Conservation (phyloP, 1,140 invertebrate genomes). For the Drosophila pachea region DNA sequence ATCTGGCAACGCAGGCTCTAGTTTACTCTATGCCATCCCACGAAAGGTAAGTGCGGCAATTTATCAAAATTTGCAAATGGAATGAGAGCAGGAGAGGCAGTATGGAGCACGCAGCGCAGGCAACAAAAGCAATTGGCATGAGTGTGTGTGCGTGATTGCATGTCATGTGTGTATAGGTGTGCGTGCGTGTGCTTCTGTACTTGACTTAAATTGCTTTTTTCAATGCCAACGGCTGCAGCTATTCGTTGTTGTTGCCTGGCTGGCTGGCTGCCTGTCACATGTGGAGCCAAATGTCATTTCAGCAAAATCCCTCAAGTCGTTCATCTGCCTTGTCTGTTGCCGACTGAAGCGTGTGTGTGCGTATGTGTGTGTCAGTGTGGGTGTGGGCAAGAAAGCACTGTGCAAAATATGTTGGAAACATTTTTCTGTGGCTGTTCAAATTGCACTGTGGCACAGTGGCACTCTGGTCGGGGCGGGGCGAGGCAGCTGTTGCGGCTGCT, state of each 20-base stretch:
- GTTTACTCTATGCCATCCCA: slow-evolving; percentile 24
- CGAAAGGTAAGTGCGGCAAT: slow-evolving; percentile 70
- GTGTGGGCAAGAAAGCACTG: slow-evolving; percentile 57
- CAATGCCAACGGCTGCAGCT: slow-evolving; percentile 66
- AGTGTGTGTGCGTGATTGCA: slow-evolving; percentile 55
- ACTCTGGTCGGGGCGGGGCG: slow-evolving; percentile 6
- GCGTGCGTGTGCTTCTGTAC: slow-evolving; percentile 37
- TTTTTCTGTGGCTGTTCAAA: slow-evolving; percentile 68
- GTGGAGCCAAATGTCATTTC: slow-evolving; percentile 78
- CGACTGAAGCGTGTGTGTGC: slow-evolving; percentile 9
- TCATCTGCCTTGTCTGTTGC: slow-evolving; percentile 56
- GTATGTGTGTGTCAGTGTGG: slow-evolving; percentile 11
- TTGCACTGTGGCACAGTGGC: slow-evolving; percentile 57
- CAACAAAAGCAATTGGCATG: slow-evolving; percentile 59
- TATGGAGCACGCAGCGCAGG: slow-evolving; percentile 8
- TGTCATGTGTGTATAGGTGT: slow-evolving; percentile 26
- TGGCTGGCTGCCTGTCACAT: slow-evolving; percentile 65
- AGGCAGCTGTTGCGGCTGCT: slow-evolving; percentile 18
- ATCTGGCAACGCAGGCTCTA: slow-evolving; percentile 15
- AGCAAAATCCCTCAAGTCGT: slow-evolving; percentile 77
- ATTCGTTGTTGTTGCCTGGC: slow-evolving; percentile 32
- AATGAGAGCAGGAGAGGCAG: slow-evolving; percentile 12
- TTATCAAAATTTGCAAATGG: slow-evolving; percentile 73
- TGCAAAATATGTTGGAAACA: slow-evolving; percentile 63
- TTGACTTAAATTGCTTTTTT: slow-evolving; percentile 75